These are phyloP conservation scores for Falcunculus frontatus DNA, from an alignment of 2,113 vertebrate species.

Conservation along the genomic window DNA sequence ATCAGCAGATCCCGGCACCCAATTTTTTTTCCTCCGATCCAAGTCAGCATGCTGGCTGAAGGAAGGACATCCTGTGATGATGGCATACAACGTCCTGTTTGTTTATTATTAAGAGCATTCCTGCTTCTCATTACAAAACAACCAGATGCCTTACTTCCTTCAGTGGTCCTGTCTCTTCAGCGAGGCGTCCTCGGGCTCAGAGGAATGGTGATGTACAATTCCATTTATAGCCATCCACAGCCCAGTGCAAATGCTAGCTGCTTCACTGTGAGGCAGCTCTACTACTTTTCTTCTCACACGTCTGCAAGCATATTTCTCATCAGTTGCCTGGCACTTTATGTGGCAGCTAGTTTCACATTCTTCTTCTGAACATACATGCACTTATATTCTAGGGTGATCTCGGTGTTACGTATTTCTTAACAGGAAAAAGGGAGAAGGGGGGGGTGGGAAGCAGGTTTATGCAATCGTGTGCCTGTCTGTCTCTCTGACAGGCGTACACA, in stretches of 20 bases:
- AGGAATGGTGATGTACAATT: constrained; percentile 64
- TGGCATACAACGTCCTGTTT: constrained; percentile 86
- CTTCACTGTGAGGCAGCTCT: constrained; percentile 5
- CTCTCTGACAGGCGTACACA: constrained; percentile 10
- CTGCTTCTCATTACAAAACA: constrained; percentile 84
- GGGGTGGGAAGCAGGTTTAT: not conserved
- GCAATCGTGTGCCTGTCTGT: not conserved
- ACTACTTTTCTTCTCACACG: constrained; percentile 36
- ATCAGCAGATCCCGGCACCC: constrained; percentile 18
- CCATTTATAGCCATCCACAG: constrained; percentile 67
- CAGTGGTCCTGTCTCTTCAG: constrained; percentile 68
- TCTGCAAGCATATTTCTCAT: constrained; percentile 1
- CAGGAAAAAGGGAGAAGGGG: not conserved
- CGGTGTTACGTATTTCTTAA: not conserved
- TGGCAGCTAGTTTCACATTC: constrained; percentile 42
- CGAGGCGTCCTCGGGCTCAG: constrained; percentile 61
- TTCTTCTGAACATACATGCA: not conserved
- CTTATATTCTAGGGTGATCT: not conserved
- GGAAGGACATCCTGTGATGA: constrained; percentile 92
- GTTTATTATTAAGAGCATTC: constrained; percentile 86
- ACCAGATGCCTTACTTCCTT: constrained; percentile 81
- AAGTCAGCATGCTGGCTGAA: constrained; percentile 71
- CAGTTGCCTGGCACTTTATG: not conserved
- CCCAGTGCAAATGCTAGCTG: not conserved
- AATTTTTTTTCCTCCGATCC: constrained; percentile 43